Conservation (phyloP, 1,140 invertebrate genomes). For the Pseudomyrmex dendroicus region DNA sequence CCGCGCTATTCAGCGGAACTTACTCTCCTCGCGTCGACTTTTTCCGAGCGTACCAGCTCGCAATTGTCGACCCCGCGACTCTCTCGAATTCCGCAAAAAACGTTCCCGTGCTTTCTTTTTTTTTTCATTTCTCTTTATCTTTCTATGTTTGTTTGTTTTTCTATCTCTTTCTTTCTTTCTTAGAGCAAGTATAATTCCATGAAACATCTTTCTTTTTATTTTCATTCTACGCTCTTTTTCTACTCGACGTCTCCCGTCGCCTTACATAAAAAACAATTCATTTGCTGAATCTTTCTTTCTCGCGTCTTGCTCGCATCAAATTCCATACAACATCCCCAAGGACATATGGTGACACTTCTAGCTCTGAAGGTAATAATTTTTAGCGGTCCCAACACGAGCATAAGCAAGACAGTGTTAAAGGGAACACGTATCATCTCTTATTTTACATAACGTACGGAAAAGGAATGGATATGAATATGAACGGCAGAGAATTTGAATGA, state of each 20-base stretch:
- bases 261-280: conserved; percentile 50
- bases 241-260: conserved; percentile 22
- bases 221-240: conserved; percentile 45
- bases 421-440: conserved; percentile 14
- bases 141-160: not conserved
- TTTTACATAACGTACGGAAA: conserved; percentile 6
- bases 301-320: conserved; percentile 29
- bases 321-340: conserved; percentile 8
- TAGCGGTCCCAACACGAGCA: conserved; percentile 13
- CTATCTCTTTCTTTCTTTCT: not conserved
- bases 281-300: conserved; percentile 8
- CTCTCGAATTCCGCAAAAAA: conserved; percentile 46
- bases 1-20: conserved; percentile 46
- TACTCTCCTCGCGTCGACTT: conserved; percentile 39
- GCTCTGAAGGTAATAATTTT: conserved; percentile 41
- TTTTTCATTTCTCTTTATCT: conserved; percentile 5
- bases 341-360: not conserved
- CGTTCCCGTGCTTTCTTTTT: conserved; percentile 21
- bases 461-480: not conserved
- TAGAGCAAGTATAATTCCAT: conserved; percentile 40
- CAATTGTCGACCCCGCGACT: conserved; percentile 50
- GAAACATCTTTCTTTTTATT: conserved; percentile 21
- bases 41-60: conserved; percentile 28
- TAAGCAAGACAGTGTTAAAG: conserved; percentile 31
- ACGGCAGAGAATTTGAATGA: not conserved